Percentiles rank a stretch among this genome's conserved stretches.
These are phyloP conservation scores for Ceraclea dissimilis DNA, from an alignment of 2,888 invertebrate species.

Conservation along the genomic window DNA sequence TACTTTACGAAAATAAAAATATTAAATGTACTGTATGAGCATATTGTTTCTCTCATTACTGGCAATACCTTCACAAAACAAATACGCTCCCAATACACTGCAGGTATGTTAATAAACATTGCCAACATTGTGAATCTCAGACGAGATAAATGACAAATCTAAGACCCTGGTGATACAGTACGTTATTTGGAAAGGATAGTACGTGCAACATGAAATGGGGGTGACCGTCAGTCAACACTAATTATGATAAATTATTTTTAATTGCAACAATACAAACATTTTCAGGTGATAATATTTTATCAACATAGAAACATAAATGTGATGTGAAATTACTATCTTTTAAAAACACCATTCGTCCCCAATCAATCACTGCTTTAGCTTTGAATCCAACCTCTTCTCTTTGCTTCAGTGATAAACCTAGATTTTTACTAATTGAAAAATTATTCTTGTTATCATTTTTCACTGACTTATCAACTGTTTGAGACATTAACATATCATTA, in stretches of 20 bases:
- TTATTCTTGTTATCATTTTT: conserved; percentile 4
- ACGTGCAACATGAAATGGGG: too few relatives aligned
- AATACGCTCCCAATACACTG: too few relatives aligned
- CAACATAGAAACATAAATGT: conserved; percentile 58
- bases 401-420: conserved; percentile 37
- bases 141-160: too few relatives aligned
- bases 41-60: conserved; percentile 17
- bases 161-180: too few relatives aligned
- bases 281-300: conserved; percentile 60
- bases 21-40: conserved; percentile 27
- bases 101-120: too few relatives aligned
- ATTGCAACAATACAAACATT: conserved; percentile 69
- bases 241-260: conserved; percentile 19
- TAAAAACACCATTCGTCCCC: conserved; percentile 61
- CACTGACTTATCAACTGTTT: not conserved
- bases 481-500: too few relatives aligned
- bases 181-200: too few relatives aligned
- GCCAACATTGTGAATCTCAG: too few relatives aligned
- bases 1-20: conserved; percentile 26
- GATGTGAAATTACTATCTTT: conserved; percentile 51
- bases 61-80: not conserved
- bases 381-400: conserved; percentile 59
- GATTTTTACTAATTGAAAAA: conserved; percentile 20
- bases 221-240: too few relatives aligned
- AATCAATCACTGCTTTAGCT: conserved; percentile 72